A percentile compares a stretch with the other conserved stretches of the same genome.
These are phyloP conservation scores for Drosophila tropicalis DNA, from an alignment of 1,140 invertebrate genomes.

Conservation along the genomic window DNA sequence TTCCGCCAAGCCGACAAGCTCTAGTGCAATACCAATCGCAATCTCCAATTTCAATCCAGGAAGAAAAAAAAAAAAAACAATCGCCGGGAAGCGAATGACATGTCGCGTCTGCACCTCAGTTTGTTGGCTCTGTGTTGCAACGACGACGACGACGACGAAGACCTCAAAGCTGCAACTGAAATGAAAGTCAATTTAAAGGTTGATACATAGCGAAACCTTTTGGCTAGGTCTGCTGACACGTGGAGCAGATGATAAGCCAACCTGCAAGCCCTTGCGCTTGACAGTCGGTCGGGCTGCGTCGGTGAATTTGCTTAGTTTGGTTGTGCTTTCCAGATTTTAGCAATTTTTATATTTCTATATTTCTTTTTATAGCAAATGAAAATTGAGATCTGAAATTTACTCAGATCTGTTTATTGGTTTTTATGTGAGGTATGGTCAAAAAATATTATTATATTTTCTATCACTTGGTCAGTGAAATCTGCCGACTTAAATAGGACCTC, in stretches of 20 bases:
- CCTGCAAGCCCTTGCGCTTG: neutral
- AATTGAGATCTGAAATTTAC: neutral
- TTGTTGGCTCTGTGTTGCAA: slow-evolving; percentile 38
- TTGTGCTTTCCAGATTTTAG: slow-evolving; percentile 12
- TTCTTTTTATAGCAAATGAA: neutral
- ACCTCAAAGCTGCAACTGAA: slow-evolving; percentile 69
- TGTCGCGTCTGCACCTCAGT: slow-evolving; percentile 8
- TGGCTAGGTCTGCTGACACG: slow-evolving; percentile 62
- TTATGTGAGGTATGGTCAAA: neutral
- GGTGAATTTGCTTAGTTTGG: slow-evolving; percentile 23
- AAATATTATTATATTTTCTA: no score
- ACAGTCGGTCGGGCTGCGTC: slow-evolving; percentile 55
- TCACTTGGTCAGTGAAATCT: no score
- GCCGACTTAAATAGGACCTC: no score
- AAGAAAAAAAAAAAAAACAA: slow-evolving; percentile 55
- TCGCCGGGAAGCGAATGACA: slow-evolving; percentile 48
- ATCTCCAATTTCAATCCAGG: slow-evolving; percentile 76
- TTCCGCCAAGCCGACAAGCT: slow-evolving; percentile 61
- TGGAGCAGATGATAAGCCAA: slow-evolving; percentile 67
- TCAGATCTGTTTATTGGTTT: neutral
- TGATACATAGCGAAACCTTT: slow-evolving; percentile 71
- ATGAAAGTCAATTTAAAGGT: slow-evolving; percentile 78
- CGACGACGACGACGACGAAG: slow-evolving; percentile 52
- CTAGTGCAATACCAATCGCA: slow-evolving; percentile 57
- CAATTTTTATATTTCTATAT: neutral